Conservation (phyloP, 2,888 invertebrate genomes). For the Callinectes sapidus region DNA sequence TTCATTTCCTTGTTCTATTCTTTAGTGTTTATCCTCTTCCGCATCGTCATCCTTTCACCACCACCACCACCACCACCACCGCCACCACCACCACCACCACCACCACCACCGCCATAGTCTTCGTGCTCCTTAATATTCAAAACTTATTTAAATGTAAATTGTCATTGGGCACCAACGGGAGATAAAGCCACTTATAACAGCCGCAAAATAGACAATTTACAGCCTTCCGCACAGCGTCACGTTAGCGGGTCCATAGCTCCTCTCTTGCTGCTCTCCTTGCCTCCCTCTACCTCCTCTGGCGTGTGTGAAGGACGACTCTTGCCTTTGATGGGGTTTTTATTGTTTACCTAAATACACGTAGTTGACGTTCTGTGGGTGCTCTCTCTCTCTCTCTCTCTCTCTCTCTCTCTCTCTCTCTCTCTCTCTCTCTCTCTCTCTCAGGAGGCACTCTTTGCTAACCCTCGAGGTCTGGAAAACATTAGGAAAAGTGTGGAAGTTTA, state of each 20-base stretch:
- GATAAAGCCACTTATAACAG: conserved; percentile 67
- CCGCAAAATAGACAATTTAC: conserved; percentile 67
- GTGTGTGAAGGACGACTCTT: background rate
- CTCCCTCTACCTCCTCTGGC: background rate
- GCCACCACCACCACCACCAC: background rate
- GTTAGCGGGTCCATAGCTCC: conserved; percentile 40
- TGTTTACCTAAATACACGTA: background rate
- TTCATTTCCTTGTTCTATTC: background rate
- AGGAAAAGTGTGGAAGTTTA: conserved; percentile 17
- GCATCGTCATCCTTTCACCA: background rate
- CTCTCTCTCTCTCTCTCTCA: conserved; percentile 24
- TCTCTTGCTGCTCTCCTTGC: background rate
- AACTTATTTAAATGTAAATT: conserved; percentile 70
- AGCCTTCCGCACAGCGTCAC: conserved; percentile 24
- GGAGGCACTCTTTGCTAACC: background rate
- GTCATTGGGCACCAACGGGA: conserved; percentile 62
- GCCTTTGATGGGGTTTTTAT: background rate
- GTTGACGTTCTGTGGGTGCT: background rate
- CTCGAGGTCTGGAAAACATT: background rate
- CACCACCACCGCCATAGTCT: background rate
- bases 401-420: conserved; percentile 20
- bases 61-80: no score
- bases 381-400: conserved; percentile 25
- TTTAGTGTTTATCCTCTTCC: background rate
- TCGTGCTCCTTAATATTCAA: conserved; percentile 67